Percentiles rank a stretch among this genome's conserved stretches.
These are phyloP conservation scores for Grammomys surdaster DNA, from an alignment of 2,113 vertebrate species.

Conservation along the genomic window DNA sequence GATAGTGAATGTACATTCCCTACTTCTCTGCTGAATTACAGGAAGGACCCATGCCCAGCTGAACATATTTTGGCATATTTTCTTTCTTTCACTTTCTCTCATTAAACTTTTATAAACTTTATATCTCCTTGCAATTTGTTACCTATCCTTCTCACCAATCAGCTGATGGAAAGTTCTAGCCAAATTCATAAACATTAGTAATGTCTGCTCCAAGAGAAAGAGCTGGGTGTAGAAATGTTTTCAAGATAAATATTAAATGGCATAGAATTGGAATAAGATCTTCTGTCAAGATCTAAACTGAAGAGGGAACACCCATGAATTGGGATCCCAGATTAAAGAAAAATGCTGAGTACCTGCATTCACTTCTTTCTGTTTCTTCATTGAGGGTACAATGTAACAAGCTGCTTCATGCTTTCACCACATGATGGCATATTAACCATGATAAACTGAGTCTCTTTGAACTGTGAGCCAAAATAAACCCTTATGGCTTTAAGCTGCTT, in stretches of 20 bases:
- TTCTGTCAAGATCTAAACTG: background rate
- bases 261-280: background rate
- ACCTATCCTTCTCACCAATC: background rate
- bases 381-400: background rate
- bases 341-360: background rate
- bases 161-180: background rate
- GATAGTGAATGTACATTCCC: background rate
- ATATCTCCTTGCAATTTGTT: background rate
- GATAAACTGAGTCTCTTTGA: background rate
- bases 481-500: background rate
- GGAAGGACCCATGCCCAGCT: background rate
- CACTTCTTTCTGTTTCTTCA: background rate
- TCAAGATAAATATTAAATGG: background rate
- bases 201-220: background rate
- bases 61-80: background rate
- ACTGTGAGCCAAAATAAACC: background rate
- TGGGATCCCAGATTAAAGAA: background rate
- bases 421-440: too few species aligned
- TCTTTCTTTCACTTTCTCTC: background rate
- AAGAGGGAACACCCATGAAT: background rate
- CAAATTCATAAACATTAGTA: background rate
- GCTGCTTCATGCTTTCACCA: background rate
- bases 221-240: background rate
- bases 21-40: background rate
- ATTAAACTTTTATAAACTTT: slow-evolving; percentile 6